Conservation (phyloP, 2,113 vertebrate species). For the Halichoerus grypus region DNA sequence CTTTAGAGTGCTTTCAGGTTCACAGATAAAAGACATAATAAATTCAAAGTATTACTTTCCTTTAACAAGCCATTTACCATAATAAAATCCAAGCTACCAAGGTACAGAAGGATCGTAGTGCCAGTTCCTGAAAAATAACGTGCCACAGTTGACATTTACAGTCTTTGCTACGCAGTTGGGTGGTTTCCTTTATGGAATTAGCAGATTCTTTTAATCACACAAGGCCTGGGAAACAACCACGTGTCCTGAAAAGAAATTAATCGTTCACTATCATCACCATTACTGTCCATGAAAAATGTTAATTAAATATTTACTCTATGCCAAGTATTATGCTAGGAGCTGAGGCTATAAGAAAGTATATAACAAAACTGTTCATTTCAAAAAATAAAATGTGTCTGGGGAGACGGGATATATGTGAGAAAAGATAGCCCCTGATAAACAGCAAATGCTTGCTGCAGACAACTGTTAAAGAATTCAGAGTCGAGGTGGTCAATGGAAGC, state of each 20-base stretch:
- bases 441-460: constrained; percentile 21
- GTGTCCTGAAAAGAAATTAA: constrained; percentile 27
- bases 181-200: constrained; percentile 9
- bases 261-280: neutral
- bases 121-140: constrained; percentile 47
- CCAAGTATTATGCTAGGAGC: constrained; percentile 26
- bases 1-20: constrained; percentile 58
- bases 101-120: neutral
- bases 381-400: constrained; percentile 28
- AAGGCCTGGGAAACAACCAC: constrained; percentile 8
- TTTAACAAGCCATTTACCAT: constrained; percentile 48
- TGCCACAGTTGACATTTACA: neutral
- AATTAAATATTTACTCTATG: constrained; percentile 41
- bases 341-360: constrained; percentile 10
- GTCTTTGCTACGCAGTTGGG: constrained; percentile 21
- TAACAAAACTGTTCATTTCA: neutral
- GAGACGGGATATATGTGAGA: neutral
- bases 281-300: constrained; percentile 38
- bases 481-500: neutral
- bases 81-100: constrained; percentile 58
- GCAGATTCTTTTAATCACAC: constrained; percentile 38
- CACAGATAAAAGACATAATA: constrained; percentile 59
- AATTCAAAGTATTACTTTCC: constrained; percentile 50
- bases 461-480: constrained; percentile 29
- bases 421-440: constrained; percentile 21